phyloP scores from a whole-genome alignment of 2,888 invertebrate genomes.

The Ariolimax columbianus region DNA sequence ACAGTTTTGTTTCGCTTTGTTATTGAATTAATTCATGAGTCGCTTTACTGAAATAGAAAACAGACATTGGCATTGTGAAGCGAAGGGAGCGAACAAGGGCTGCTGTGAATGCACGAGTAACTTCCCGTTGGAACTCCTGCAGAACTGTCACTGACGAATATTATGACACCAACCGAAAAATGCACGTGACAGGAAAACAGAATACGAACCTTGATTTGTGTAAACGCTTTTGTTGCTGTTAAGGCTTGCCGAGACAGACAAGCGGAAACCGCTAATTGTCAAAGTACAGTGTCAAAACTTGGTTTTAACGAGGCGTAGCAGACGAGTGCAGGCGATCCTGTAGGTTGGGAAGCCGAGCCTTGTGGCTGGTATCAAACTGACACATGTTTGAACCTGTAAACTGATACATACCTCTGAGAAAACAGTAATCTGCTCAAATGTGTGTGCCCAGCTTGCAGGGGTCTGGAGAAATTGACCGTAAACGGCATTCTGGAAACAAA shows the following conservation, averaged over 20 bases:
- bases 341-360: background rate
- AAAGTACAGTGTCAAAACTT: slow-evolving; percentile 8
- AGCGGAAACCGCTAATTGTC: slow-evolving; percentile 18
- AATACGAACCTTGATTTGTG: too few species aligned
- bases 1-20: background rate
- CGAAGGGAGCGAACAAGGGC: background rate
- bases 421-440: slow-evolving; percentile 36
- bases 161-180: background rate
- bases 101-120: background rate
- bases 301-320: background rate
- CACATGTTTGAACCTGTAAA: slow-evolving; percentile 34
- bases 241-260: background rate
- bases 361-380: slow-evolving; percentile 18
- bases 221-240: background rate
- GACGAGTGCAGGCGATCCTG: background rate
- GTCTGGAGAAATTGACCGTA: slow-evolving; percentile 37
- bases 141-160: background rate
- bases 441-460: slow-evolving; percentile 31
- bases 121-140: background rate
- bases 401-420: slow-evolving; percentile 30
- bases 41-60: background rate
- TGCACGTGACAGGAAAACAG: background rate
- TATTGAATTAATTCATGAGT: background rate
- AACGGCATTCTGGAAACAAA: slow-evolving; percentile 20
- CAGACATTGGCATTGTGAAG: background rate